Evolutionary conservation across 2,797 vertebrate species (phyloP).

Genomic region (Pelobates cultripes): DNA sequence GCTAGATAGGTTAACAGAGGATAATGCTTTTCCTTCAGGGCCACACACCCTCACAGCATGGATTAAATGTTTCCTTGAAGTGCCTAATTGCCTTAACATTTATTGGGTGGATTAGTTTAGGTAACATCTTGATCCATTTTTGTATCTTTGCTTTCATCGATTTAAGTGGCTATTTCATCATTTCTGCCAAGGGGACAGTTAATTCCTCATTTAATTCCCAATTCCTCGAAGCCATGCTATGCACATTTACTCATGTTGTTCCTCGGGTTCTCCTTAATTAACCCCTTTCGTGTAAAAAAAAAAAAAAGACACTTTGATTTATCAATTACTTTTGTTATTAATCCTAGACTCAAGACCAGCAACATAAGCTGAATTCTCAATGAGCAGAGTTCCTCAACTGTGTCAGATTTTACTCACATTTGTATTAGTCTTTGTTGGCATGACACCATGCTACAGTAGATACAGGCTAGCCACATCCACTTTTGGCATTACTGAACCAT

Average conservation of each 20-base stretch:
- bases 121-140: conserved; percentile 46
- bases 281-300: not conserved
- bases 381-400: no score
- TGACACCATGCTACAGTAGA: no score
- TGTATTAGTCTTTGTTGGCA: no score
- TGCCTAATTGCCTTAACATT: conserved; percentile 37
- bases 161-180: conserved; percentile 42
- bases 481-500: no score
- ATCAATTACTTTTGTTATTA: no score
- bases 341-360: no score
- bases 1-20: conserved; percentile 31
- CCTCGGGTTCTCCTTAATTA: not conserved
- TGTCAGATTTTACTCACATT: no score
- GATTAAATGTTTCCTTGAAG: conserved; percentile 42
- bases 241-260: conserved; percentile 1
- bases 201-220: conserved; percentile 31
- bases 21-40: conserved; percentile 10
- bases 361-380: no score
- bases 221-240: not conserved
- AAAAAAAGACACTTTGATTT: no score
- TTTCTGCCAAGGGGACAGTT: conserved; percentile 35
- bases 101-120: conserved; percentile 22
- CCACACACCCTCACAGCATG: conserved; percentile 5
- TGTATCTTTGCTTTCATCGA: conserved; percentile 30
- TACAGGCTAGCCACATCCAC: no score